phyloP scores from a whole-genome alignment of 2,888 invertebrate species.

The Rotaria socialis region DNA sequence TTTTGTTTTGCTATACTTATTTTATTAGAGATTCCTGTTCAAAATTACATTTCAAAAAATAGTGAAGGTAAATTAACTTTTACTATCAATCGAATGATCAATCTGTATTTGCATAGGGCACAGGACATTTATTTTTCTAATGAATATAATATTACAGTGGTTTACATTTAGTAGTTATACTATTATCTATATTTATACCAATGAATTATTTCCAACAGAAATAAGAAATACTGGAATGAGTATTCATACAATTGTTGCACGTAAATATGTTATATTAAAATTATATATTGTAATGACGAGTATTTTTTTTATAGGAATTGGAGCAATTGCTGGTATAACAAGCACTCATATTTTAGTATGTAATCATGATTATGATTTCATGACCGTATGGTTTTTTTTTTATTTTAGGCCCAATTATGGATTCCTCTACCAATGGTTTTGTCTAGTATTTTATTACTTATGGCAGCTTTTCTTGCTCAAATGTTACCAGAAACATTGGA shows the following conservation, averaged over 20 bases:
- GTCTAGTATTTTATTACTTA: too few species aligned
- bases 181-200: slow-evolving; percentile 43
- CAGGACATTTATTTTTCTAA: background rate
- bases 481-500: too few species aligned
- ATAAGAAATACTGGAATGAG: slow-evolving; percentile 41
- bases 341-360: slow-evolving; percentile 21
- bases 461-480: too few species aligned
- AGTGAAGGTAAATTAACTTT: background rate
- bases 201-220: slow-evolving; percentile 45
- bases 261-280: background rate
- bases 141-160: slow-evolving; percentile 39
- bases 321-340: slow-evolving; percentile 1
- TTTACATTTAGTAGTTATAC: slow-evolving; percentile 38
- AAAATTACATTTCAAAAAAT: background rate
- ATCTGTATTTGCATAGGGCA: background rate
- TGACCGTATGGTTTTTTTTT: background rate
- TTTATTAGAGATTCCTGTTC: background rate
- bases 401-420: background rate
- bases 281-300: background rate
- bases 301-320: background rate
- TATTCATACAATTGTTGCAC: slow-evolving; percentile 40
- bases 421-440: background rate
- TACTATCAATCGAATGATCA: background rate
- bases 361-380: background rate
- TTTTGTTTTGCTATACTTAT: slow-evolving; percentile 55